Percentiles rank a stretch among this genome's conserved stretches.
Evolutionary conservation across 2,797 vertebrate species (phyloP).

Genomic region (Lophius americanus): DNA sequence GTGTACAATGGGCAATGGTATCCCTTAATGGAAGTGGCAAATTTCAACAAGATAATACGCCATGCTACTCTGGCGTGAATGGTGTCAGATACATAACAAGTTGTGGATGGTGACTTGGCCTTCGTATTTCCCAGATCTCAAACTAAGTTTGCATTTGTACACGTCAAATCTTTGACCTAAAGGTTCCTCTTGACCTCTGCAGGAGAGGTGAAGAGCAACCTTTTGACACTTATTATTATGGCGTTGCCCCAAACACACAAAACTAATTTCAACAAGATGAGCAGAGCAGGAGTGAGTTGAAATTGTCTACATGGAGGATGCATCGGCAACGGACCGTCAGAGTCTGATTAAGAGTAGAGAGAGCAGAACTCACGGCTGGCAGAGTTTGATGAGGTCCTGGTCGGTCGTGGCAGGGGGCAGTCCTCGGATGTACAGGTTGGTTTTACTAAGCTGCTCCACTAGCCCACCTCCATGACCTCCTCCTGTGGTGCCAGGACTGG

Average conservation of each 20-base stretch:
- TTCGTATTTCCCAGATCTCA: no score
- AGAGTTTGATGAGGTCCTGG: conserved; percentile 99
- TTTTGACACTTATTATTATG: conserved; percentile 65
- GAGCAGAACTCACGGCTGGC: conserved; percentile 92
- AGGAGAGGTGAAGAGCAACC: conserved; percentile 62
- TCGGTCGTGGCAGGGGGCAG: conserved; percentile 97
- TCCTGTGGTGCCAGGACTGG: conserved; percentile 97
- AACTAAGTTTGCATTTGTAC: no score
- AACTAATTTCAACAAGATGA: conserved; percentile 59
- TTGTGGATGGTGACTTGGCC: no score
- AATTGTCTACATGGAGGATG: conserved; percentile 20
- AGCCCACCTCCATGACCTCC: conserved; percentile 87
- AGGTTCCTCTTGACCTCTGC: neutral
- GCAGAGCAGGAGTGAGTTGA: conserved; percentile 32
- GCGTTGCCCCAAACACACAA: conserved; percentile 53
- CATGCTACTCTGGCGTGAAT: no score
- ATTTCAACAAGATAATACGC: no score
- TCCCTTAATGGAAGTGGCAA: no score
- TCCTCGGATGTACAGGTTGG: conserved; percentile 99
- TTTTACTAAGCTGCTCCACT: conserved; percentile 98
- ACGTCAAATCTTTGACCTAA: no score
- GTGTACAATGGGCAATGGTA: no score
- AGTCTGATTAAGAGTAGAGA: conserved; percentile 7
- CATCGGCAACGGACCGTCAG: conserved; percentile 6
- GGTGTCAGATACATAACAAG: no score